Percentiles rank a stretch among this genome's conserved stretches.
Conservation (phyloP, 2,797 vertebrate species). For the Enteromius radiatus region DNA sequence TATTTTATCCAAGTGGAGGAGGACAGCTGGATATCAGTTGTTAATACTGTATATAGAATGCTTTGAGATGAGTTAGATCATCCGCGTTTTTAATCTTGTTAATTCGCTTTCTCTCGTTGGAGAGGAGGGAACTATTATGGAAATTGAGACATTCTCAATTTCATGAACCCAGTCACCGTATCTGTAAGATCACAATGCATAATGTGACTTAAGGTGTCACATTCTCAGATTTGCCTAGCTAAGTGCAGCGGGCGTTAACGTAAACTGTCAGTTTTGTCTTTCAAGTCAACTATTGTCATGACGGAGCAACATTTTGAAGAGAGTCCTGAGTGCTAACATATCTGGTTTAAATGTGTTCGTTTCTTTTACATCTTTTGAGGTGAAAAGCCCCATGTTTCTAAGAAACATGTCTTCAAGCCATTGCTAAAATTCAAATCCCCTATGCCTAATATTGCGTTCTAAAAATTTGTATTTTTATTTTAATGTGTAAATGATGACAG, state of each 20-base stretch:
- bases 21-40: conserved; percentile 36
- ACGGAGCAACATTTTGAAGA: neutral
- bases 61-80: conserved; percentile 11
- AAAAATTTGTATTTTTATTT: neutral
- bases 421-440: neutral
- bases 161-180: neutral
- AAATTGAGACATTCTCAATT: neutral
- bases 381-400: neutral
- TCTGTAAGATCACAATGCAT: neutral
- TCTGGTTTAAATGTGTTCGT: neutral
- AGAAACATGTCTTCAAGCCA: neutral
- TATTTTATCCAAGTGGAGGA: neutral
- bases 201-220: neutral
- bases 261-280: conserved; percentile 1
- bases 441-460: neutral
- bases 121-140: neutral
- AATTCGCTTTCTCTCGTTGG: neutral
- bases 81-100: neutral
- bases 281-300: conserved; percentile 40
- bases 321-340: neutral
- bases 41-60: conserved; percentile 19
- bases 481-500: neutral
- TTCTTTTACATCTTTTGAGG: neutral
- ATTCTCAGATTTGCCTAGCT: neutral
- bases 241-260: neutral